These are phyloP conservation scores for Pelobates cultripes DNA, from an alignment of 2,797 vertebrate genomes.

Conservation along the genomic window DNA sequence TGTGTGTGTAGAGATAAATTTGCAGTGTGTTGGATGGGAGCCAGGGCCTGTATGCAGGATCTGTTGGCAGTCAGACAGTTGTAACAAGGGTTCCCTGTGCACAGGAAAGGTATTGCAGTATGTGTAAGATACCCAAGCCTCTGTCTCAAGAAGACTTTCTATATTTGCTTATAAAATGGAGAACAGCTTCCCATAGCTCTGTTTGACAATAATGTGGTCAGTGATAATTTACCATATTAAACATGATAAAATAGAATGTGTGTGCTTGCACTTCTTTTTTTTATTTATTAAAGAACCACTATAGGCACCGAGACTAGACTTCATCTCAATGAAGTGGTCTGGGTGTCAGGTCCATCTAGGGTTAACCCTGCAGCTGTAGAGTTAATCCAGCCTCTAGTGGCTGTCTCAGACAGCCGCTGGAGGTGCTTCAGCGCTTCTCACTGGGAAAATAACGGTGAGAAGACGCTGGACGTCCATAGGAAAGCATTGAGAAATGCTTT, in stretches of 20 bases:
- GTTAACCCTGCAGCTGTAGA: too few species aligned
- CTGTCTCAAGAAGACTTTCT: slow-evolving; percentile 6
- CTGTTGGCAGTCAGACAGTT: slow-evolving; percentile 39
- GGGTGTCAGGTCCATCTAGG: too few species aligned
- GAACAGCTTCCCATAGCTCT: slow-evolving; percentile 22
- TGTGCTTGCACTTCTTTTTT: too few species aligned
- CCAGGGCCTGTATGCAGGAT: slow-evolving; percentile 36
- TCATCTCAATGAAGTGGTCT: too few species aligned
- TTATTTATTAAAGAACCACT: too few species aligned
- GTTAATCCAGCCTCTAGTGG: too few species aligned
- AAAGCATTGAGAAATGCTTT: too few species aligned
- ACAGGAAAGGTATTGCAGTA: slow-evolving; percentile 35
- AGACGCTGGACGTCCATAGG: too few species aligned
- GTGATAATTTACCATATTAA: neutral
- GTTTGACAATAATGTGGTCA: slow-evolving; percentile 14
- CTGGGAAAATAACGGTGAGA: too few species aligned
- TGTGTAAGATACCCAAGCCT: slow-evolving; percentile 9
- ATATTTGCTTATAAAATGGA: slow-evolving; percentile 34
- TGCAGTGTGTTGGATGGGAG: slow-evolving; percentile 34
- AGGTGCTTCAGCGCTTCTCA: too few species aligned
- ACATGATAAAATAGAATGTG: neutral
- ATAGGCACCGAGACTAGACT: too few species aligned
- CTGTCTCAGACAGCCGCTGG: too few species aligned
- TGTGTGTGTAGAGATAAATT: slow-evolving; percentile 3
- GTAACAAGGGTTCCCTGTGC: slow-evolving; percentile 22